Base-by-base conservation (phyloP, 1,140 invertebrate genomes). In the Liolophura sinensis region DNA sequence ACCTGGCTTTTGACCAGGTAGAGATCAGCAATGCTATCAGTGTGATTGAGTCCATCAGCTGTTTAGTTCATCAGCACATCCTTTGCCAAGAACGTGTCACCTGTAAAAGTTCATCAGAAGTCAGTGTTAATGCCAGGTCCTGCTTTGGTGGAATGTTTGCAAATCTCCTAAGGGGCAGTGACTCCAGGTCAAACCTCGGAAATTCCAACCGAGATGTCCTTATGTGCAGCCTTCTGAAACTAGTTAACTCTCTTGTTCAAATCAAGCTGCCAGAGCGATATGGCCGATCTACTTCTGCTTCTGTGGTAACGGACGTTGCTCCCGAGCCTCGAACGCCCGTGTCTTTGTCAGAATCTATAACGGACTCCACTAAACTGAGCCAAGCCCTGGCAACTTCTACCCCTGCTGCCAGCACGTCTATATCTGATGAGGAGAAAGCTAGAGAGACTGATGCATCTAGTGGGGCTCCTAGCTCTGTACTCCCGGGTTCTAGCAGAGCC, bases 1-100 rank as follows among this genome's bases (percentile, higher is more conserved):
- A 88, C 77, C 82, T 91, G 51, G 88, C 90, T 68, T 92, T 90
- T 75, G 84, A 87, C 18, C 88, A 89, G 66, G 88, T 89, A 1
- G 90, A 93, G 78, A 83, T 92, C 27, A 89, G 88, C 70, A 90
- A 90, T 68, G 89, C 89, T 3, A 89, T 92, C 76, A 91, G 89
- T 74, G 90, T 92, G 52, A 88, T 91, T 1, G 90, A 92, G 80
- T 90, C 90, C 71, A 89, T 92, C 66, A 90, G 90, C 63, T 79
- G 85, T 59, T 77, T 90, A 61, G 87, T 89, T 0, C 86, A 88
- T 70, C 86, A 86, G 51, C 88, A 89, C 76, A 87, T 90, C 60
- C 80, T 87, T 31, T 87, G 87, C 69, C 85, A 86, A 47, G 89
- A 90, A 70, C 85, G 86, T 64, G 82, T 90, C 9, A 65, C 83